Conservation (phyloP, 2,113 vertebrate genomes). For the Paraplagusia blochii region DNA sequence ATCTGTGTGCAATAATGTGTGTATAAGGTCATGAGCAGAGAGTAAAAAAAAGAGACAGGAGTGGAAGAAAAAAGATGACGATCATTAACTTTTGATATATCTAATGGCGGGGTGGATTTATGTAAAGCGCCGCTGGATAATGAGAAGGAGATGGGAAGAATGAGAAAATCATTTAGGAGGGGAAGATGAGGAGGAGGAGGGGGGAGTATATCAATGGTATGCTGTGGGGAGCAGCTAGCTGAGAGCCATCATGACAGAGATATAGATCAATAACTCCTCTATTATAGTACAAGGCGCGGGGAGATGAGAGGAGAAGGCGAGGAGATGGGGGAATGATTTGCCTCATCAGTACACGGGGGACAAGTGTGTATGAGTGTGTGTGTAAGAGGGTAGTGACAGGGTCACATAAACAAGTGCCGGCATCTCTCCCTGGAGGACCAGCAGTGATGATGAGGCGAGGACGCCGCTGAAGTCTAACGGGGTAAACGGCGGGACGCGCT, state of each 20-base stretch:
- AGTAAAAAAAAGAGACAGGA: constrained; percentile 38
- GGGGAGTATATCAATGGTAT: constrained; percentile 61
- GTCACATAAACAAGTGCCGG: constrained; percentile 67
- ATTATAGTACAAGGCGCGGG: constrained; percentile 49
- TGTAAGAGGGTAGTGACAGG: constrained; percentile 42
- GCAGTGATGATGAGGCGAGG: constrained; percentile 72
- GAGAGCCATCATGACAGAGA: constrained; percentile 69
- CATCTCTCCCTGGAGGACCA: constrained; percentile 66
- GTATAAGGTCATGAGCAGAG: neutral
- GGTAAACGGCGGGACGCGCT: constrained; percentile 56
- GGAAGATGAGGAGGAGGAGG: constrained; percentile 30
- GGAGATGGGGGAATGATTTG: constrained; percentile 60
- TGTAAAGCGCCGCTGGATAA: constrained; percentile 57
- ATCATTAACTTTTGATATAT: constrained; percentile 71
- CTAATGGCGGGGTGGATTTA: constrained; percentile 69
- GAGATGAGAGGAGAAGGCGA: constrained; percentile 48
- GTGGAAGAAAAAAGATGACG: constrained; percentile 55
- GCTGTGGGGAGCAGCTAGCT: constrained; percentile 64
- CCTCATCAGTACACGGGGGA: constrained; percentile 51
- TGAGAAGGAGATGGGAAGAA: constrained; percentile 53
- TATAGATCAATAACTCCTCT: constrained; percentile 76
- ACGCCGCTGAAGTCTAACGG: constrained; percentile 58
- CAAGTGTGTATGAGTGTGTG: constrained; percentile 19
- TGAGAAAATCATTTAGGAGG: constrained; percentile 66
- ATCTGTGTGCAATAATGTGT: neutral